Evolutionary conservation across 2,113 vertebrate species (phyloP).

Genomic region (Stomatorhinus ivindoensis): DNA sequence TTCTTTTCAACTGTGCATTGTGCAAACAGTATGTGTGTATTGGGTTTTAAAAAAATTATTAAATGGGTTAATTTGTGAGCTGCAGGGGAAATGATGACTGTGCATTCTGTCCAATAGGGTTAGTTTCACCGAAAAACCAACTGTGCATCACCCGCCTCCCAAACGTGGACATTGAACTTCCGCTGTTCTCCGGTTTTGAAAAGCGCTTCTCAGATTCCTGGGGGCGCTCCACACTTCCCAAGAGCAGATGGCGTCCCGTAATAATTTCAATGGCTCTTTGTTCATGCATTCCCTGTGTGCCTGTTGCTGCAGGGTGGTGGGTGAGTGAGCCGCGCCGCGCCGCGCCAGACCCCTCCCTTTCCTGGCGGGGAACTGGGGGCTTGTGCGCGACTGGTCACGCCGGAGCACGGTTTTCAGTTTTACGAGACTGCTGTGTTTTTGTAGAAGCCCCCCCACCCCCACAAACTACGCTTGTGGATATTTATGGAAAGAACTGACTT

Average conservation of each 20-base stretch:
- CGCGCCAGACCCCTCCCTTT: conserved; percentile 23
- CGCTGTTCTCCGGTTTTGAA: neutral
- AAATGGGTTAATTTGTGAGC: neutral
- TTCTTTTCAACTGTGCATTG: neutral
- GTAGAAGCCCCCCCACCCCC: neutral
- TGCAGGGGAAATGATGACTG: neutral
- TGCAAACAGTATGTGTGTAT: neutral
- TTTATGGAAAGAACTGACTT: neutral
- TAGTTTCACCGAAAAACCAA: neutral
- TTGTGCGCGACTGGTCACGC: conserved; percentile 9
- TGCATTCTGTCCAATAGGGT: neutral
- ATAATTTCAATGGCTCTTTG: conserved; percentile 6
- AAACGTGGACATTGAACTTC: neutral
- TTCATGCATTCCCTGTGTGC: neutral
- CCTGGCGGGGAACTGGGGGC: conserved; percentile 31
- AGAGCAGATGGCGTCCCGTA: neutral
- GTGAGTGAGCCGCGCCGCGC: neutral
- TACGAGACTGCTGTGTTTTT: neutral
- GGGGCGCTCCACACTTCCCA: neutral
- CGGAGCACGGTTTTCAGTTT: neutral
- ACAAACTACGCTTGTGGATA: neutral
- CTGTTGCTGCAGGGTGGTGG: neutral
- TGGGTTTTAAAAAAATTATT: neutral
- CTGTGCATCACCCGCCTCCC: neutral
- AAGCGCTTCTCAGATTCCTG: neutral